Conservation (phyloP, 1,140 invertebrate genomes). For the Cydia amplana region DNA sequence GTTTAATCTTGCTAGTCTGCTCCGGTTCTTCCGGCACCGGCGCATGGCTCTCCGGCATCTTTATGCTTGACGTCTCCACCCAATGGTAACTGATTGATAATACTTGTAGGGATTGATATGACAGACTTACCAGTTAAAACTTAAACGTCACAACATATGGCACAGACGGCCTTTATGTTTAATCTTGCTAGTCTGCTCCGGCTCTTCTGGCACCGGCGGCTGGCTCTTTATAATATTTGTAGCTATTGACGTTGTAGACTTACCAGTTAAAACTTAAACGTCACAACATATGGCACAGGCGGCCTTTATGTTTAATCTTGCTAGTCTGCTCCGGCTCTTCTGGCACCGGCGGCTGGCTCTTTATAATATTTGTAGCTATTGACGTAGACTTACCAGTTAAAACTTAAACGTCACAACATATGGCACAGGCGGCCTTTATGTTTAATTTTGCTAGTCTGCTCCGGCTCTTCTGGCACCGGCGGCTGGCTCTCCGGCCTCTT, state of each 20-base stretch:
- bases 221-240: neutral
- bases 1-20: constrained; percentile 48
- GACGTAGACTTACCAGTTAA: neutral
- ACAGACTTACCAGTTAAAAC: constrained; percentile 68
- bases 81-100: too few species aligned
- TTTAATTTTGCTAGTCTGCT: constrained; percentile 50
- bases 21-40: constrained; percentile 42
- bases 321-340: constrained; percentile 37
- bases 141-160: constrained; percentile 76
- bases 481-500: constrained; percentile 55
- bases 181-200: too few species aligned
- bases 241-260: constrained; percentile 36
- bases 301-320: constrained; percentile 46
- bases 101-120: too few species aligned
- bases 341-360: constrained; percentile 20
- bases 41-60: constrained; percentile 51
- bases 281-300: constrained; percentile 74
- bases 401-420: constrained; percentile 62
- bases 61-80: constrained; percentile 62
- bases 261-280: constrained; percentile 73
- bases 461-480: constrained; percentile 40
- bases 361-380: too few species aligned
- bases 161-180: constrained; percentile 63
- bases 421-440: constrained; percentile 52
- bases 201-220: neutral